A percentile compares a stretch with the other conserved stretches of the same genome.
Evolutionary conservation across 2,113 vertebrate genomes (phyloP).

Genomic region (Myodes glareolus): DNA sequence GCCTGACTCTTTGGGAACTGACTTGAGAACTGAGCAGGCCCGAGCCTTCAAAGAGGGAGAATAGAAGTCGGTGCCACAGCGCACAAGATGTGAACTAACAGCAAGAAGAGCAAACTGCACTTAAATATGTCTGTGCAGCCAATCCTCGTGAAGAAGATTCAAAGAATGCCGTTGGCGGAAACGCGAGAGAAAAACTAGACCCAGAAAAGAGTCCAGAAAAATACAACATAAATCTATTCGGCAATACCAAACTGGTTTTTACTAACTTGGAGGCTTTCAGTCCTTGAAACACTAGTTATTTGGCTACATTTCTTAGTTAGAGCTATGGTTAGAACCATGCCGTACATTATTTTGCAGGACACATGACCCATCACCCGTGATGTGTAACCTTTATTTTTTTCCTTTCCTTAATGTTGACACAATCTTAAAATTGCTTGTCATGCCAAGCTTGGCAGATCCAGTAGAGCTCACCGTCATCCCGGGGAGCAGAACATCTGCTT

Average conservation of each 20-base stretch:
- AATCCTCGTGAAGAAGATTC: constrained; percentile 14
- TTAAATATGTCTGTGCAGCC: not conserved
- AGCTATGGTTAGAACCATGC: not conserved
- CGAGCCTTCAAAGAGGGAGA: constrained; percentile 3
- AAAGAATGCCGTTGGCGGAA: constrained; percentile 5
- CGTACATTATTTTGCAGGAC: not conserved
- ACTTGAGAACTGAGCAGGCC: constrained; percentile 10
- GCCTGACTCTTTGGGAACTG: constrained; percentile 28
- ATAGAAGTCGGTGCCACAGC: not conserved
- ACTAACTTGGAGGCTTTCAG: not conserved
- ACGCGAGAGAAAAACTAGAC: constrained; percentile 36
- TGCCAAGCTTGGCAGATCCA: not conserved
- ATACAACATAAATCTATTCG: constrained; percentile 6
- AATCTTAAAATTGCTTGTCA: not conserved
- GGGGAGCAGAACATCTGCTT: not conserved
- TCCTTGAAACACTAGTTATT: not conserved
- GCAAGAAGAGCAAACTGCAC: constrained; percentile 5
- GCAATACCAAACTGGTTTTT: constrained; percentile 34
- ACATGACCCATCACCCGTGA: not conserved
- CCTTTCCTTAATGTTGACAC: not conserved
- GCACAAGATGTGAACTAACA: not conserved
- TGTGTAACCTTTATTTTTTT: constrained; percentile 20
- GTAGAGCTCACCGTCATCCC: not conserved
- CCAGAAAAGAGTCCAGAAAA: not conserved
- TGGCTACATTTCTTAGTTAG: not conserved